phyloP scores from a whole-genome alignment of 2,113 vertebrate species.

The Nycticorax nycticorax region DNA sequence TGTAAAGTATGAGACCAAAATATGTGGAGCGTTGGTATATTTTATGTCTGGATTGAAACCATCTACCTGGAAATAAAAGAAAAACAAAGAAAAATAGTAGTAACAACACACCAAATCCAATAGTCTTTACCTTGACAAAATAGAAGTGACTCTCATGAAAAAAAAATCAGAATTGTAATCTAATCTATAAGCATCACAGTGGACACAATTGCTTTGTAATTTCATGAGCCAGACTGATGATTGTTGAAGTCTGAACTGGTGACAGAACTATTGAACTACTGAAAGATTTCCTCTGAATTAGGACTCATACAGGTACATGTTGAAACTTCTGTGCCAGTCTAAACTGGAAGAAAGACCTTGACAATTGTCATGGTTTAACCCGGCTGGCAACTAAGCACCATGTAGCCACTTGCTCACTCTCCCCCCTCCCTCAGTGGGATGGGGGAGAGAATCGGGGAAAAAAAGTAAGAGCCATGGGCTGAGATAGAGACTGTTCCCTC shows the following conservation, averaged over 20 bases:
- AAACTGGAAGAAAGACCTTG: background rate
- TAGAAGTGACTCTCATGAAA: background rate
- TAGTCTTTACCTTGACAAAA: background rate
- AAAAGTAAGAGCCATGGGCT: too few species aligned
- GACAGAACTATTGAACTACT: background rate
- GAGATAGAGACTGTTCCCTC: too few species aligned
- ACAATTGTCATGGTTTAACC: background rate
- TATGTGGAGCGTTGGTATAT: background rate
- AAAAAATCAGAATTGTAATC: background rate
- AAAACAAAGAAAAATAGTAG: background rate
- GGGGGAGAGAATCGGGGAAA: too few species aligned
- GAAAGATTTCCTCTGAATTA: background rate
- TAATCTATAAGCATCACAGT: background rate
- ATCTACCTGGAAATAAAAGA: background rate
- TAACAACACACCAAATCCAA: background rate
- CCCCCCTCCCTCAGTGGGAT: too few species aligned
- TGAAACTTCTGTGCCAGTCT: background rate
- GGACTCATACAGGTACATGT: background rate
- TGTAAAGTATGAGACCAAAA: background rate
- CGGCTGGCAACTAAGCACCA: too few species aligned
- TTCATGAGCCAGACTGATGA: background rate
- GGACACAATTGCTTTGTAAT: background rate
- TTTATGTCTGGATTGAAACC: background rate
- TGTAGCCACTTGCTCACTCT: too few species aligned
- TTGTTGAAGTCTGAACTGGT: background rate